Evolutionary conservation across 2,888 invertebrate species (phyloP).

Genomic region (Drosophila mimica): DNA sequence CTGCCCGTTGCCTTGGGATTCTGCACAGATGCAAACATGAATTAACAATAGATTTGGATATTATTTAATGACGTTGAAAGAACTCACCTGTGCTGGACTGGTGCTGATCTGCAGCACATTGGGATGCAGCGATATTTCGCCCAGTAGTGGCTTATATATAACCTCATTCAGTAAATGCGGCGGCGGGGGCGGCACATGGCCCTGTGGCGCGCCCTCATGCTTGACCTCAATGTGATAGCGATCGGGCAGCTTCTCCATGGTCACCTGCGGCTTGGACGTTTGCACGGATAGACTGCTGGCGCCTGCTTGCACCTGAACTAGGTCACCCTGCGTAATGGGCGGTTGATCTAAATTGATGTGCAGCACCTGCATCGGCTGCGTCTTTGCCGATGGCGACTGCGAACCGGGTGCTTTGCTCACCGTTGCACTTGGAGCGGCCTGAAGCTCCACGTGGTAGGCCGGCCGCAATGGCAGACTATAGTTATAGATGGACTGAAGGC

Average conservation of each 20-base stretch:
- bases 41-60: background rate
- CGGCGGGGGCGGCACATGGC: slow-evolving; percentile 77
- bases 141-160: slow-evolving; percentile 82
- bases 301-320: slow-evolving; percentile 60
- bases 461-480: slow-evolving; percentile 83
- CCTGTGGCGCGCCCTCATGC: slow-evolving; percentile 74
- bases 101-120: slow-evolving; percentile 83
- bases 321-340: slow-evolving; percentile 78
- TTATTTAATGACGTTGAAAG: background rate
- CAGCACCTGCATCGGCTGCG: slow-evolving; percentile 81
- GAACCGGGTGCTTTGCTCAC: slow-evolving; percentile 78
- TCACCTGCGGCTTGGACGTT: slow-evolving; percentile 83
- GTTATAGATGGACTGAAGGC: slow-evolving; percentile 82
- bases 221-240: slow-evolving; percentile 84
- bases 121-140: slow-evolving; percentile 83
- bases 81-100: slow-evolving; percentile 73
- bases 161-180: slow-evolving; percentile 82
- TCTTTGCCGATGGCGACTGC: slow-evolving; percentile 77
- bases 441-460: slow-evolving; percentile 83
- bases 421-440: slow-evolving; percentile 68
- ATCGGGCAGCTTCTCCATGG: slow-evolving; percentile 84
- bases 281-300: slow-evolving; percentile 63
- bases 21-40: slow-evolving; percentile 81
- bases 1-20: slow-evolving; percentile 92
- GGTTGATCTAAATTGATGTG: slow-evolving; percentile 85